Evolutionary conservation across 2,113 vertebrate genomes (phyloP).

Genomic region (Amia ocellicauda): DNA sequence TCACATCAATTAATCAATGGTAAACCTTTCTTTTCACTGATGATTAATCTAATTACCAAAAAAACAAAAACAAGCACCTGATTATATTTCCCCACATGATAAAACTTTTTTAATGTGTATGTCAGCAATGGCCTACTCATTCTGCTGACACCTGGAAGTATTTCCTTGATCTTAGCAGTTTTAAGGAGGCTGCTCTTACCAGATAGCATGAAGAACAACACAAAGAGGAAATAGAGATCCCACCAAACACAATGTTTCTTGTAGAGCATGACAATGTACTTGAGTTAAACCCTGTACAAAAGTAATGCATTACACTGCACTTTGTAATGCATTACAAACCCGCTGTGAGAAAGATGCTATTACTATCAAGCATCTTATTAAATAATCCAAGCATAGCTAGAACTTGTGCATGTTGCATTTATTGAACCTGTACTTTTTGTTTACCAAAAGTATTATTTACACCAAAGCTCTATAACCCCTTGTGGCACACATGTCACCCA

Average conservation of each 20-base stretch:
- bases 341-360: constrained; percentile 17
- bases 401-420: constrained; percentile 53
- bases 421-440: constrained; percentile 63
- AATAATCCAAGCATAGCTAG: constrained; percentile 59
- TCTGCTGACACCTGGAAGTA: not conserved
- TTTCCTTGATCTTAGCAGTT: not conserved
- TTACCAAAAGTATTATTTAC: constrained; percentile 90
- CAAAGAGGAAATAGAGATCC: constrained; percentile 4
- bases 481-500: constrained; percentile 64
- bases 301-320: constrained; percentile 26
- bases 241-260: constrained; percentile 28
- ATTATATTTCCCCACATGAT: no score
- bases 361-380: constrained; percentile 56
- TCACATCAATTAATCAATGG: constrained; percentile 13
- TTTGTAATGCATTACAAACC: constrained; percentile 43
- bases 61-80: constrained; percentile 1
- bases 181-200: not conserved
- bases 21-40: not conserved
- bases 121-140: no score
- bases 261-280: constrained; percentile 47
- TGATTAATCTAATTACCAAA: constrained; percentile 11
- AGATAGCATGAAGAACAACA: not conserved
- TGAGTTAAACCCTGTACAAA: constrained; percentile 53
- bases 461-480: constrained; percentile 76
- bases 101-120: no score